Evolutionary conservation across 2,113 vertebrate genomes (phyloP).

Genomic region (Scortum barcoo): DNA sequence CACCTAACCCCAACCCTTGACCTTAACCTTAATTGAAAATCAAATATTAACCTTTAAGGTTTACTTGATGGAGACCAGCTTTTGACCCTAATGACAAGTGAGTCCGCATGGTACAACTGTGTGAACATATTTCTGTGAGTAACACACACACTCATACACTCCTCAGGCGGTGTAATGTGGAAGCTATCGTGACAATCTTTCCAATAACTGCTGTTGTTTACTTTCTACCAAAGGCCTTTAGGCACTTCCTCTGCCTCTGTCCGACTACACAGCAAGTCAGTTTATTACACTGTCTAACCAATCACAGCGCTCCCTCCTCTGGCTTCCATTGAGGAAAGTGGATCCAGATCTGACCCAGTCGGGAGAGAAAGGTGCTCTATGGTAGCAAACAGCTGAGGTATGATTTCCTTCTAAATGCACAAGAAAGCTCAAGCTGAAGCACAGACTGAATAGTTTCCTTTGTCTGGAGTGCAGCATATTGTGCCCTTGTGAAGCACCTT

Average conservation of each 20-base stretch:
- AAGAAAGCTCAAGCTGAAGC: background rate
- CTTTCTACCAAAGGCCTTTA: conserved; percentile 41
- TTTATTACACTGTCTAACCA: conserved; percentile 57
- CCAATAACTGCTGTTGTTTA: conserved; percentile 72
- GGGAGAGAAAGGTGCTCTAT: background rate
- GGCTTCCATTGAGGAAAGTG: conserved; percentile 63
- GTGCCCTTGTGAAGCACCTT: background rate
- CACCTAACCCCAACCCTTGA: background rate
- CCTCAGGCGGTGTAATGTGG: conserved; percentile 22
- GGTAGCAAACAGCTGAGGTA: background rate
- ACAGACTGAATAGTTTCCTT: background rate
- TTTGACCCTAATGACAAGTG: conserved; percentile 16
- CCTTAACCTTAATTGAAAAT: background rate
- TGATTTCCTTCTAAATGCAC: background rate
- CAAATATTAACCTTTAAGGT: background rate
- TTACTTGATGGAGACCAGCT: background rate
- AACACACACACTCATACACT: conserved; percentile 8
- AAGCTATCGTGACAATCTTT: conserved; percentile 63
- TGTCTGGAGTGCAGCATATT: background rate
- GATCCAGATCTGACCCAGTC: conserved; percentile 61
- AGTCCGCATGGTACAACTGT: background rate
- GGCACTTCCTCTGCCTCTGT: conserved; percentile 62
- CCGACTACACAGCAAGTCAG: conserved; percentile 44
- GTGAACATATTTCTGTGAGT: conserved; percentile 22
- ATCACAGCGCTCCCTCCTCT: conserved; percentile 42